A percentile compares a stretch with the other conserved stretches of the same genome.
Evolutionary conservation across 2,888 invertebrate species (phyloP).

Genomic region (Capitulum mitella): DNA sequence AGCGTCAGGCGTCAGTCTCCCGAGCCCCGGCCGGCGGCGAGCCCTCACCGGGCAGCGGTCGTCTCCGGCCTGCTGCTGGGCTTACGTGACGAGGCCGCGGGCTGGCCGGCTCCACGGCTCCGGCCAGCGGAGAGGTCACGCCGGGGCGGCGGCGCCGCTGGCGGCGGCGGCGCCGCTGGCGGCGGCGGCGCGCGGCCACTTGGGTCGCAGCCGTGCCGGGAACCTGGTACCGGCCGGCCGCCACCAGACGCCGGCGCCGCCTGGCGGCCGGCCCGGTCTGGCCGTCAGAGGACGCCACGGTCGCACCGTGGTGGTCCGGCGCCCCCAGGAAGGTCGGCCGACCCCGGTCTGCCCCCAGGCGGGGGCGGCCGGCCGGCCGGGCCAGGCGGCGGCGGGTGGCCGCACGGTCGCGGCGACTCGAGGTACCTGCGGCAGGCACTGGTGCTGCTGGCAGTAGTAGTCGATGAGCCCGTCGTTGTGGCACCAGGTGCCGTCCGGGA

Average conservation of each 20-base stretch:
- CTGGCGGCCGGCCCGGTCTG: background rate
- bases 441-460: slow-evolving; percentile 69
- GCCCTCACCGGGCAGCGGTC: no score
- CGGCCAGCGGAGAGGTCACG: no score
- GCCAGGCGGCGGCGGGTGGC: background rate
- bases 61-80: no score
- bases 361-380: background rate
- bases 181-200: background rate
- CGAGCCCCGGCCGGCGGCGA: no score
- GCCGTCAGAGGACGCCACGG: background rate
- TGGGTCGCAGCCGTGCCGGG: background rate
- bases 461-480: slow-evolving; percentile 57
- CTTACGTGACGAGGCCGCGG: no score
- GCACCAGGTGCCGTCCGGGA: slow-evolving; percentile 76
- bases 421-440: slow-evolving; percentile 40
- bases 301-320: background rate
- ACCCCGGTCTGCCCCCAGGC: no score
- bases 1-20: no score
- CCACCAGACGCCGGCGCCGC: background rate
- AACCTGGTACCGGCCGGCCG: background rate
- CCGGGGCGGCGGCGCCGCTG: background rate
- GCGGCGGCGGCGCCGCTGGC: background rate
- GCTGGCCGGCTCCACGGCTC: no score
- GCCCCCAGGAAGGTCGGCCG: background rate
- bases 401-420: background rate